Evolutionary conservation across 2,113 vertebrate species (phyloP), one percentile per base, ranked within the genome.

Genomic region (Sapajus apella): DNA sequence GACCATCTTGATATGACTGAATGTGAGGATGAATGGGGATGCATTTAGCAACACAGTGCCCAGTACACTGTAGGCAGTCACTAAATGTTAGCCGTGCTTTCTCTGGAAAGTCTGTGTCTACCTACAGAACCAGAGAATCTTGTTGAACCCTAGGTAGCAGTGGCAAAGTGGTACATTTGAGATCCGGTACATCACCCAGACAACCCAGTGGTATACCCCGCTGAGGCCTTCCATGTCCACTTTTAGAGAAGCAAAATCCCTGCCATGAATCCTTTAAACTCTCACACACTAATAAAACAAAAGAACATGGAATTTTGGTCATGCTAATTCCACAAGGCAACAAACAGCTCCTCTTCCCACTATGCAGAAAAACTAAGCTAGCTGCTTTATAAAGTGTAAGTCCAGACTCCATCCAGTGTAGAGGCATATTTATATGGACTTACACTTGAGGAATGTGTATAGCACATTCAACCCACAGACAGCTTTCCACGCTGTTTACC

Each of bases 401-500:
- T 40, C 37, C 37, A 40, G 37, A 40, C 37, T 40, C 37, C 37
- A 40, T 40, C 37, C 37, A 40, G 37, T 40, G 37, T 40, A 40
- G 37, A 40, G 37, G 37, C 37, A 40, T 40, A 40, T 40, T 40
- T 40, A 40, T 40, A 40, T 40, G 32, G 64, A 89, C 72, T 93
- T 93, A 94, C 43, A 35, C 43, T 8, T 27, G 11, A 10, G 3
- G 40, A 91, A 55, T 58, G 84, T 80, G 66, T 32, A 94, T 30
- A 82, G 83, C 43, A 73, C 11, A 43, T 56, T 77, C 43, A 83
- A 66, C 68, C 30, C 40, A 52, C 52, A 87, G 80, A 93, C 56
- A 76, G 47, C 82, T 92, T 61, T 83, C 58, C 47, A 70, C 40
- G 85, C 21, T 87, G 92, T 77, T 83, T 32, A 70, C 61, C 96